Evolutionary conservation across 2,888 invertebrate genomes (phyloP).

Genomic region (Oligia strigilis): DNA sequence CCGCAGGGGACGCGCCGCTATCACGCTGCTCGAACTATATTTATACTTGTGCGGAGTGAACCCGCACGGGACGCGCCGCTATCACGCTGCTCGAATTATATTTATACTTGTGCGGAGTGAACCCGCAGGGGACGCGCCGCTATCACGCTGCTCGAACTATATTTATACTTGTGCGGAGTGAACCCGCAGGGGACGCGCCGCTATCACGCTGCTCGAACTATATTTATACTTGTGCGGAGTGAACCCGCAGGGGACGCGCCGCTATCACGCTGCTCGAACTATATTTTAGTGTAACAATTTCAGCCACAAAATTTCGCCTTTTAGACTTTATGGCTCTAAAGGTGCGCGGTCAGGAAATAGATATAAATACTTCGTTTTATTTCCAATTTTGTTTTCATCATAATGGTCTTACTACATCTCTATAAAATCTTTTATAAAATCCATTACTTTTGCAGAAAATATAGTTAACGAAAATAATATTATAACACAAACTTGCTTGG

Average conservation of each 20-base stretch:
- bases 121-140: conserved; percentile 51
- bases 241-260: conserved; percentile 50
- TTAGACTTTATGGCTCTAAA: conserved; percentile 60
- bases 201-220: conserved; percentile 49
- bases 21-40: conserved; percentile 56
- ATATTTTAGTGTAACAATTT: conserved; percentile 67
- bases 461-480: conserved; percentile 6
- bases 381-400: conserved; percentile 53
- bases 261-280: conserved; percentile 47
- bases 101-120: conserved; percentile 60
- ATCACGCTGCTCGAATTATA: conserved; percentile 54
- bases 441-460: conserved; percentile 28
- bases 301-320: conserved; percentile 56
- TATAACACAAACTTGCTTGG: conserved; percentile 37
- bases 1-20: conserved; percentile 52
- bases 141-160: conserved; percentile 52
- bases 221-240: conserved; percentile 63
- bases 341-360: conserved; percentile 52
- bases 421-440: conserved; percentile 4
- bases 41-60: conserved; percentile 57
- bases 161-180: conserved; percentile 62
- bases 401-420: conserved; percentile 25
- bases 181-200: conserved; percentile 51
- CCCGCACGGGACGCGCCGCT: conserved; percentile 52
- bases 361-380: conserved; percentile 50